Percentiles rank a stretch among this genome's conserved stretches.
Conservation (phyloP, 2,888 invertebrate genomes). For the Synergus gifuensis region DNA sequence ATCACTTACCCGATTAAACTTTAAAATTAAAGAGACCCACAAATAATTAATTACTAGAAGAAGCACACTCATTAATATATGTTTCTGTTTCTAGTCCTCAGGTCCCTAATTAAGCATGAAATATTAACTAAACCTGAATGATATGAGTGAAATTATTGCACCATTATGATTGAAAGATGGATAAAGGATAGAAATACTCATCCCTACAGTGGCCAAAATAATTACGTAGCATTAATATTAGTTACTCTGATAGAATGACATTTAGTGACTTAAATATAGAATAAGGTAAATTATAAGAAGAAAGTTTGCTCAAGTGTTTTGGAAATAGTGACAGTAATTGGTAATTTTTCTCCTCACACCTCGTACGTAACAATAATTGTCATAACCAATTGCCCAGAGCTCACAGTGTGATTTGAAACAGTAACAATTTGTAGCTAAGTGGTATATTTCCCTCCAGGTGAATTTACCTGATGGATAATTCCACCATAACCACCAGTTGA, state of each 20-base stretch:
- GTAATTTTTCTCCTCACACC: background rate
- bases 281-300: background rate
- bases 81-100: background rate
- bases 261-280: background rate
- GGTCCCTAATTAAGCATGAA: background rate
- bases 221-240: constrained; percentile 19
- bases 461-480: background rate
- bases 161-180: background rate
- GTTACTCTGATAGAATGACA: background rate
- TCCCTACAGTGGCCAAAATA: background rate
- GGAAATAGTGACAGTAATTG: background rate
- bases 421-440: background rate
- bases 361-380: background rate
- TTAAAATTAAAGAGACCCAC: background rate
- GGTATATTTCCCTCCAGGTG: background rate
- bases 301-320: background rate
- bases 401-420: background rate
- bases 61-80: background rate
- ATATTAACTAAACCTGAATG: background rate
- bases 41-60: background rate
- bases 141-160: background rate
- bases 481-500: constrained; percentile 14
- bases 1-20: background rate
- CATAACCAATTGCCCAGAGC: background rate
- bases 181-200: background rate